A percentile compares a stretch with the other conserved stretches of the same genome.
Evolutionary conservation across 2,888 invertebrate genomes (phyloP).

Genomic region (Cynaeus angustus): DNA sequence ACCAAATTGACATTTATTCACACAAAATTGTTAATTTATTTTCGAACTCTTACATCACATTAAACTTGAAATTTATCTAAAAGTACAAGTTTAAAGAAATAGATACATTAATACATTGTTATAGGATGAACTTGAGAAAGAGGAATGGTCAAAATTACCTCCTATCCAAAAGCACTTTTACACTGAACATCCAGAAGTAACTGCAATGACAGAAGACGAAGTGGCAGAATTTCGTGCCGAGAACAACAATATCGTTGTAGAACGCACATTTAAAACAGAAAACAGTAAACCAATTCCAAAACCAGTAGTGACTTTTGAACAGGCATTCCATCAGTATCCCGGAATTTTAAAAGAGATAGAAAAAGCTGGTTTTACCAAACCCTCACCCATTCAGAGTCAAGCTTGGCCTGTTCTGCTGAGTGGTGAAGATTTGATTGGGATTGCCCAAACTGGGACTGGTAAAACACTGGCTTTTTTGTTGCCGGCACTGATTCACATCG

Average conservation of each 20-base stretch:
- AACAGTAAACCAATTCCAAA: slow-evolving; percentile 78
- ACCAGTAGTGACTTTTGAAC: slow-evolving; percentile 86
- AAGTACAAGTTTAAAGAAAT: not conserved
- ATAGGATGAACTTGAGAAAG: slow-evolving; percentile 74
- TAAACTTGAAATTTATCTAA: not conserved
- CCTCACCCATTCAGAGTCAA: slow-evolving; percentile 94
- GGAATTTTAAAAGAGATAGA: slow-evolving; percentile 87
- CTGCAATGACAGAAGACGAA: slow-evolving; percentile 77
- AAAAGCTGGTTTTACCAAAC: slow-evolving; percentile 86
- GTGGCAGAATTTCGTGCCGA: slow-evolving; percentile 78
- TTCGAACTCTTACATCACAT: too few species aligned
- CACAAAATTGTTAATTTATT: too few species aligned
- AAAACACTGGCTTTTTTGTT: slow-evolving; percentile 96
- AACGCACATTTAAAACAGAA: slow-evolving; percentile 74
- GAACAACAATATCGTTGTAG: slow-evolving; percentile 85
- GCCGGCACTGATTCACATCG: slow-evolving; percentile 95
- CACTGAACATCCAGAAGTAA: slow-evolving; percentile 82
- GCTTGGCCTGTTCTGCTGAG: slow-evolving; percentile 95
- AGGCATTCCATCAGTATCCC: slow-evolving; percentile 87
- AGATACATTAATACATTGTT: not conserved
- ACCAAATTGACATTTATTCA: too few species aligned
- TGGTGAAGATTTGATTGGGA: slow-evolving; percentile 96
- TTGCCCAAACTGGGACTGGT: slow-evolving; percentile 95
- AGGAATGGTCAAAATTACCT: slow-evolving; percentile 79
- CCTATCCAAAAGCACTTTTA: slow-evolving; percentile 88